These are phyloP conservation scores for Athalia rosae DNA, from an alignment of 2,888 invertebrate species.

Conservation along the genomic window DNA sequence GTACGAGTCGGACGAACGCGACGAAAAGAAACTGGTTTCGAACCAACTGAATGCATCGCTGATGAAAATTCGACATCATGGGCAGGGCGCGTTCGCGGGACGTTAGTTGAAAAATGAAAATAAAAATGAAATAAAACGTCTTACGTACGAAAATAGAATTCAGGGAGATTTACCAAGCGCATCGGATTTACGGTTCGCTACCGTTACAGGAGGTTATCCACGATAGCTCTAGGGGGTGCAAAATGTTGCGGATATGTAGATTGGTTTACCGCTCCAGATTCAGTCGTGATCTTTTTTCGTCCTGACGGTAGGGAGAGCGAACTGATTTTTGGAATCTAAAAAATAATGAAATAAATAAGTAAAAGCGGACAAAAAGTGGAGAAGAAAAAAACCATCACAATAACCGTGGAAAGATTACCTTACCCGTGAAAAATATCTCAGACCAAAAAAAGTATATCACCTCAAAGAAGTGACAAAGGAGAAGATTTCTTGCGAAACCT, in stretches of 20 bases:
- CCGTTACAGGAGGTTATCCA: too few species aligned
- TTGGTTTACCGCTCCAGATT: too few species aligned
- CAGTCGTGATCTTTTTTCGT: too few species aligned
- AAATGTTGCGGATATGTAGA: too few species aligned
- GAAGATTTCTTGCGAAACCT: constrained; percentile 17
- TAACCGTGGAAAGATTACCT: constrained; percentile 16
- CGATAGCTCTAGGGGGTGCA: too few species aligned
- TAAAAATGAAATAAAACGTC: neutral
- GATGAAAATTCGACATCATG: neutral
- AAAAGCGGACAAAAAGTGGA: neutral
- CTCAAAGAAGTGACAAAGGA: constrained; percentile 10
- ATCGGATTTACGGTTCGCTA: too few species aligned
- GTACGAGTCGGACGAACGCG: too few species aligned
- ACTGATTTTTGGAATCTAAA: neutral
- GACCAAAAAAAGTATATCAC: constrained; percentile 13
- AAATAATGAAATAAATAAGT: neutral
- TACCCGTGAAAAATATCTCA: constrained; percentile 5
- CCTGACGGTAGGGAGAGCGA: neutral
- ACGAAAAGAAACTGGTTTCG: too few species aligned
- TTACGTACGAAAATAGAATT: neutral
- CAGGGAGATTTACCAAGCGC: neutral
- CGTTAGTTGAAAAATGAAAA: too few species aligned
- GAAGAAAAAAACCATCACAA: neutral
- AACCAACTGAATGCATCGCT: neutral
- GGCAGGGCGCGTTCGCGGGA: neutral